Base-by-base conservation (phyloP, 1,140 invertebrate species). In the Hycleus cichorii region DNA sequence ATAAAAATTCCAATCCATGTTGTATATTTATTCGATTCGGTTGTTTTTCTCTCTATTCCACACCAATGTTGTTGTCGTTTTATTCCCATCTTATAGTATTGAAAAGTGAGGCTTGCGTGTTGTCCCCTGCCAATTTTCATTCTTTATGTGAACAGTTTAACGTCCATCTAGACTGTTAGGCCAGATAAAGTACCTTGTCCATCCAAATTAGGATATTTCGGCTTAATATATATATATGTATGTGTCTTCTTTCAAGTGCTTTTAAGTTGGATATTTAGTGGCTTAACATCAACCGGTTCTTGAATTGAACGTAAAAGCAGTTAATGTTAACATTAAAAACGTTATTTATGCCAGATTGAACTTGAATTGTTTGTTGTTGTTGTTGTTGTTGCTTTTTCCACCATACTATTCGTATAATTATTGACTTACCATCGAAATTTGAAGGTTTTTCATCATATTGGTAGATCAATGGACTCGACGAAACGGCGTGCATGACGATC, bases 321-420 rank as follows among this genome's bases (percentile, higher is more conserved):
- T 67, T 67, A 69, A 69, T 65, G 65, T 60, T 64, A 64, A 32
- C 67, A 69, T 69, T 69, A 67, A 69, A 67, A 66, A 59, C 59
- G 60, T 69, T 69, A 67, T 69, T 69, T 67, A 69, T 69, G 62
- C 59, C 42, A 55, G 59, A 69, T 62, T 62, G 62, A 64, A 69
- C 58, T 55, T 69, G 67, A 69, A 64, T 65, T 69, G 67, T 66
- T 45, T 18, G 24, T 42, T 53, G 51, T 44, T 53, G 44, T 53
- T 46, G 38, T 46, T 53, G 24, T 42, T 53, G 51, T 44, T 53
- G 44, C 46, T 46, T 46, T 46, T 53, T 42, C 51, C n/a, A 43
- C 50, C 43, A 44, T 43, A 43, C 43, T 26, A 11, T 27, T 26
- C 42, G 32, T 53, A 11, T 43, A 49, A 39, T 47, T 11, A 27